phyloP scores from a whole-genome alignment of 2,797 vertebrate genomes.

The Coregonus suidteri region DNA sequence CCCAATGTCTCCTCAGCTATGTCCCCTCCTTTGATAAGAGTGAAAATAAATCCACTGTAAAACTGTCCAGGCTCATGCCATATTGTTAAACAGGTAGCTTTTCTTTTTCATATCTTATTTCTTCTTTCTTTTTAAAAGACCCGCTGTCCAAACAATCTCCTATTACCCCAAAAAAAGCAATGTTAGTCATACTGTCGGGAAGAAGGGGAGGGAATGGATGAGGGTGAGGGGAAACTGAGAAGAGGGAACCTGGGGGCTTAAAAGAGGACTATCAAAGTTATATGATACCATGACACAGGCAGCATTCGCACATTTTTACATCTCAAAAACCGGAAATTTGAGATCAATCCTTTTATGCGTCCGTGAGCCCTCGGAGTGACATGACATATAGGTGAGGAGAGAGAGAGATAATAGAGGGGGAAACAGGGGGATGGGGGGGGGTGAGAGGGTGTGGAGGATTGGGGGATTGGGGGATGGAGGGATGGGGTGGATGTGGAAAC shows the following conservation, averaged over 20 bases:
- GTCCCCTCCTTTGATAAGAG: constrained; percentile 51
- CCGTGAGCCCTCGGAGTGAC: too few relatives aligned
- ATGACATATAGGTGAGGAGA: too few relatives aligned
- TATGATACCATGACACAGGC: constrained; percentile 53
- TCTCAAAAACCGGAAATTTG: constrained; percentile 73
- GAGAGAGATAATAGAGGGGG: too few relatives aligned
- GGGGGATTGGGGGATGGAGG: too few relatives aligned
- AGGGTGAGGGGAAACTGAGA: constrained; percentile 20
- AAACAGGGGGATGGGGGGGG: too few relatives aligned
- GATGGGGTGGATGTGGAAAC: too few relatives aligned
- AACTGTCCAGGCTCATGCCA: constrained; percentile 51
- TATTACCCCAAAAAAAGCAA: constrained; percentile 62
- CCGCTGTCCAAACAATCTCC: constrained; percentile 59
- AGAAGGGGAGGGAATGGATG: neutral
- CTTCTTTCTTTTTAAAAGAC: constrained; percentile 4
- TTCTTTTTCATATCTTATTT: constrained; percentile 25
- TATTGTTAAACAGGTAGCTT: constrained; percentile 43
- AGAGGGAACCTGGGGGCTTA: constrained; percentile 41
- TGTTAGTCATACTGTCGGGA: constrained; percentile 51
- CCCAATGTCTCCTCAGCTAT: constrained; percentile 39
- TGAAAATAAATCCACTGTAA: constrained; percentile 61
- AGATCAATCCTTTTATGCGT: constrained; percentile 67
- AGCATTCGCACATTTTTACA: constrained; percentile 70
- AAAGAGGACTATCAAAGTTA: constrained; percentile 53
- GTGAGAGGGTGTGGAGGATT: too few relatives aligned